A percentile compares a stretch with the other conserved stretches of the same genome.
phyloP scores from a whole-genome alignment of 2,113 vertebrate genomes.

The Todiramphus saurophagus region DNA sequence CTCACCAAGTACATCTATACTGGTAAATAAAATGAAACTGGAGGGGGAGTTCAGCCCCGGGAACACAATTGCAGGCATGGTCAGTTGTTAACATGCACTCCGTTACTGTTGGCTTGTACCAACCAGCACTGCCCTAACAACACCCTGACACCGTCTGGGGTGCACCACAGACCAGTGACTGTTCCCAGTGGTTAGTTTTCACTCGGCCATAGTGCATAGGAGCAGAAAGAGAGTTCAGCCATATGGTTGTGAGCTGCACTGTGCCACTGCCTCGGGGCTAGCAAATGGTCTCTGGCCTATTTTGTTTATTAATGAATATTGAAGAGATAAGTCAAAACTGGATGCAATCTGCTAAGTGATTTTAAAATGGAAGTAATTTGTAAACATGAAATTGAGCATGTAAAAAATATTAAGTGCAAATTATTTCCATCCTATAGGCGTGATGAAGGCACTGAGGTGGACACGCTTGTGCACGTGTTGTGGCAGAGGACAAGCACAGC shows the following conservation, averaged over 20 bases:
- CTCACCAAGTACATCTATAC: background rate
- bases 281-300: background rate
- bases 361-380: background rate
- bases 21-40: background rate
- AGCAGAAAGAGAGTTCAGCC: background rate
- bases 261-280: background rate
- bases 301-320: conserved; percentile 3
- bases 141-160: background rate
- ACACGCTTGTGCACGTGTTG: background rate
- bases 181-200: background rate
- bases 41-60: background rate
- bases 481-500: background rate
- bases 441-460: background rate
- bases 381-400: background rate
- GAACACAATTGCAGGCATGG: background rate
- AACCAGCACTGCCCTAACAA: background rate
- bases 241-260: background rate
- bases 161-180: background rate
- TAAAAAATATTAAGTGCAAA: background rate
- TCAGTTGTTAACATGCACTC: background rate
- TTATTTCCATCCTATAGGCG: background rate
- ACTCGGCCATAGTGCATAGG: accelerated
- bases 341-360: background rate
- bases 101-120: background rate
- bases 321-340: background rate